Percentiles rank a stretch among this genome's conserved stretches.
phyloP scores from a whole-genome alignment of 1,140 invertebrate genomes.

The Camponotus floridanus region DNA sequence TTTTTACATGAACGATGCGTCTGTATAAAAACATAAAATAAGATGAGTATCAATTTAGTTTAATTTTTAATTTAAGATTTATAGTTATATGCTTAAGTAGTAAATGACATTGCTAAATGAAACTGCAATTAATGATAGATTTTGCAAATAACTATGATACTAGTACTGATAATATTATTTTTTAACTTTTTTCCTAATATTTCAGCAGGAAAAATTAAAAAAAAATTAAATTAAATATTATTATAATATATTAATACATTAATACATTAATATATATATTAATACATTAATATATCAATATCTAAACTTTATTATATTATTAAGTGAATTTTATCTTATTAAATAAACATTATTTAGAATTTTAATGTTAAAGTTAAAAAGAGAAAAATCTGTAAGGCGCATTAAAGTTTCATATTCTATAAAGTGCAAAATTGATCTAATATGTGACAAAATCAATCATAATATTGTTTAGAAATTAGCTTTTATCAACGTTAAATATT shows the following conservation, averaged over 20 bases:
- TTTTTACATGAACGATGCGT: neutral
- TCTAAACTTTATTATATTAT: too few species aligned
- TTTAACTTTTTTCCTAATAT: neutral
- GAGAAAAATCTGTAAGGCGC: neutral
- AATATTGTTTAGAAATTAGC: constrained; percentile 13
- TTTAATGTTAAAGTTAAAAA: neutral
- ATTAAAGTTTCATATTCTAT: neutral
- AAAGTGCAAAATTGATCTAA: neutral
- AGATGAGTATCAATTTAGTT: neutral
- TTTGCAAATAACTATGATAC: neutral
- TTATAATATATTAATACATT: too few species aligned
- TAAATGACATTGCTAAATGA: neutral
- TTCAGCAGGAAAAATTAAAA: neutral
- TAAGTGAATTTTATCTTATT: too few species aligned
- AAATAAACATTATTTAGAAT: neutral
- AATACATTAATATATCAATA: too few species aligned
- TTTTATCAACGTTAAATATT: neutral
- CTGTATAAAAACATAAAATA: neutral
- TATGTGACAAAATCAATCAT: neutral
- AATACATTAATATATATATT: too few species aligned
- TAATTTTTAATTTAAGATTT: neutral
- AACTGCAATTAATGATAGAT: neutral
- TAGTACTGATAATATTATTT: too few species aligned
- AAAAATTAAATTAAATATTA: neutral
- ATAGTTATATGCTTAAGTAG: neutral